Evolutionary conservation across 2,113 vertebrate genomes (phyloP), one percentile per base, ranked within the genome.

Genomic region (Lasiurus cinereus): DNA sequence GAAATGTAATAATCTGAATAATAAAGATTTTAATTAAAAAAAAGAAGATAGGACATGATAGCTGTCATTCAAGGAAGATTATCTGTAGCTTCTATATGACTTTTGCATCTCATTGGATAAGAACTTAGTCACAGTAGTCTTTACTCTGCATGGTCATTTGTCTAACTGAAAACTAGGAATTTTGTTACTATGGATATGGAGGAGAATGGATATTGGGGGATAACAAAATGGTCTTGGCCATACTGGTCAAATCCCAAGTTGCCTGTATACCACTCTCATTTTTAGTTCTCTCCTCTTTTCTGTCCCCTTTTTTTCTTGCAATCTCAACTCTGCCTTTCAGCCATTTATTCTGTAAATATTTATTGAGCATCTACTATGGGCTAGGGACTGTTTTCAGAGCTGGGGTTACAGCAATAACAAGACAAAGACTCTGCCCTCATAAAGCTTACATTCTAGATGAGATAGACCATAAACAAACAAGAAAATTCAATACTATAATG

Each of bases 41-140:
- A 39, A 79, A 84, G 48, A 85, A 59, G 46, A 87, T n/a, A 4
- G 62, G 31, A 69, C 31, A 72, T 50, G 31, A 52, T 2, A 69
- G 19, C 39, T 83, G 4, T 78, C 67, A 70, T 92, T 87, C 86
- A 96, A 85, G 39, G 54, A 83, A 77, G 46, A 89, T 72, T 77
- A 76, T 48, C 21, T 62, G 43, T 48, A 74, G 24, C 62, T 83
- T 94, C 72, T 29, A 29, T 31, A 24, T 82, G 21, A 62, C 52
- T 77, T 83, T 91, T 77, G 56, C n/a, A 95, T 64, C 54, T 10
- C 48, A 33, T 83, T 64, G 59, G 72, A 19, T 79, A 19, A 80
- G 66, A 85, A 70, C 43, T 88, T 92, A 88, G 76, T 76, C 82
- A 69, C 21, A 8, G 48, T 94, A 36, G 29, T 43, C 36, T 73